Conservation (phyloP, 1,140 invertebrate genomes). For the Temnothorax longispinosus region DNA sequence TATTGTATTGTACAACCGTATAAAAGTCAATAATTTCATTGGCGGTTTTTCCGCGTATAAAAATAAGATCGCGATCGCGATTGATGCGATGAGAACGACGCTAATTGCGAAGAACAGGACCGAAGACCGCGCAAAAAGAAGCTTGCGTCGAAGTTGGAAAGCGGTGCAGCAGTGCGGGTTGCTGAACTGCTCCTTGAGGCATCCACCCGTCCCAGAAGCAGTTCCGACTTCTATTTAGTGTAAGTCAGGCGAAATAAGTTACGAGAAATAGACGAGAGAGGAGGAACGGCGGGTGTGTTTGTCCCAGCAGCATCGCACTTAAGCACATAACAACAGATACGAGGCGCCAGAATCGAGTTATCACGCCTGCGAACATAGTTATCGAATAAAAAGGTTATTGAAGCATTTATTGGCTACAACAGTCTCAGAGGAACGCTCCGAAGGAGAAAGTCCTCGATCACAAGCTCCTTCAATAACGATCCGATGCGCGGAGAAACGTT, state of each 20-base stretch:
- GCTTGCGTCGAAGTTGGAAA: slow-evolving; percentile 42
- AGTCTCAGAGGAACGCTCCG: slow-evolving; percentile 24
- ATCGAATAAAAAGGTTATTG: slow-evolving; percentile 63
- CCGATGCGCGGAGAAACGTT: slow-evolving; percentile 22
- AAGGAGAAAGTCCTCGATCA: slow-evolving; percentile 38
- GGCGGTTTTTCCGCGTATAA: neutral
- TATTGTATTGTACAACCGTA: too few relatives aligned
- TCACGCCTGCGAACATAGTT: slow-evolving; percentile 64
- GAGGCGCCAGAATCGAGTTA: slow-evolving; percentile 62
- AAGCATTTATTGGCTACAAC: slow-evolving; percentile 61
- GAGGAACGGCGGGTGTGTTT: slow-evolving; percentile 30
- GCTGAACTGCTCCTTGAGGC: slow-evolving; percentile 43
- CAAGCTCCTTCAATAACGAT: slow-evolving; percentile 15
- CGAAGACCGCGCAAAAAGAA: slow-evolving; percentile 40
- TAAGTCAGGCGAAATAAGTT: slow-evolving; percentile 58
- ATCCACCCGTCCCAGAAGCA: slow-evolving; percentile 43
- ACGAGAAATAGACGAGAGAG: slow-evolving; percentile 19
- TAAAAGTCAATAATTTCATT: neutral
- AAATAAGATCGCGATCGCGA: slow-evolving; percentile 3
- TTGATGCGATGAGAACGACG: slow-evolving; percentile 36
- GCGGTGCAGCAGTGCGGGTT: slow-evolving; percentile 13
- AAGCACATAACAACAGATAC: slow-evolving; percentile 50
- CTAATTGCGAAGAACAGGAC: slow-evolving; percentile 36
- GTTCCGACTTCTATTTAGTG: slow-evolving; percentile 58
- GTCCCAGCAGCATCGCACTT: slow-evolving; percentile 11